These are phyloP conservation scores for Vandiemenella viatica DNA, from an alignment of 2,888 invertebrate species.

Conservation along the genomic window DNA sequence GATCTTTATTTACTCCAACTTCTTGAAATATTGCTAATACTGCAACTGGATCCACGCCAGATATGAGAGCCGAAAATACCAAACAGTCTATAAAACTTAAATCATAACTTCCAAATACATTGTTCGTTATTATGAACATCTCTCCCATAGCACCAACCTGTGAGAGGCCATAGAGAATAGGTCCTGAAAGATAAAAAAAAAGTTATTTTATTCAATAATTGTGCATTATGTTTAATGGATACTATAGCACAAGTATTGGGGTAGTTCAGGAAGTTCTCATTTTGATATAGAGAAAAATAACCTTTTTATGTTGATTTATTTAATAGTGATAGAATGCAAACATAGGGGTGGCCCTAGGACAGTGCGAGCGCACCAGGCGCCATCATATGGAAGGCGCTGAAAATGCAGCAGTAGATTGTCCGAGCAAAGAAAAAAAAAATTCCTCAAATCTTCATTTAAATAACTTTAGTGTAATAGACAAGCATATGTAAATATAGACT, in stretches of 20 bases:
- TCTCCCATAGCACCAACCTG: constrained; percentile 14
- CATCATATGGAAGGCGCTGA: too few relatives aligned
- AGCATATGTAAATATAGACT: too few relatives aligned
- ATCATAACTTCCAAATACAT: constrained; percentile 2
- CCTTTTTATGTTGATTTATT: too few relatives aligned
- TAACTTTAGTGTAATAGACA: too few relatives aligned
- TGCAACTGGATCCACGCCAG: constrained; percentile 42
- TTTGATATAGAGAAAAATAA: too few relatives aligned
- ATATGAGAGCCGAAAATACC: constrained; percentile 35
- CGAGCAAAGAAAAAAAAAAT: too few relatives aligned
- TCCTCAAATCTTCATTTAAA: too few relatives aligned
- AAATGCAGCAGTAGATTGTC: too few relatives aligned
- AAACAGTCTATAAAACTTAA: constrained; percentile 25
- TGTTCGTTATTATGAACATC: not conserved
- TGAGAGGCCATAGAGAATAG: constrained; percentile 12
- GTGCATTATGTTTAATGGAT: not conserved
- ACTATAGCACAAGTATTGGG: not conserved
- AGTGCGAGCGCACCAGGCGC: too few relatives aligned
- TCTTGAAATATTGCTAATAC: constrained; percentile 42
- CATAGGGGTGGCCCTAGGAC: too few relatives aligned
- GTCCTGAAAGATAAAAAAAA: constrained; percentile 15
- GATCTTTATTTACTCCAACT: constrained; percentile 41
- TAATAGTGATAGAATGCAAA: too few relatives aligned
- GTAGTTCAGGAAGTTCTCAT: not conserved
- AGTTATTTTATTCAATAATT: too few relatives aligned